Evolutionary conservation across 2,113 vertebrate genomes (phyloP), one percentile per base, ranked within the genome.

Genomic region (Ariopsis seemanni): DNA sequence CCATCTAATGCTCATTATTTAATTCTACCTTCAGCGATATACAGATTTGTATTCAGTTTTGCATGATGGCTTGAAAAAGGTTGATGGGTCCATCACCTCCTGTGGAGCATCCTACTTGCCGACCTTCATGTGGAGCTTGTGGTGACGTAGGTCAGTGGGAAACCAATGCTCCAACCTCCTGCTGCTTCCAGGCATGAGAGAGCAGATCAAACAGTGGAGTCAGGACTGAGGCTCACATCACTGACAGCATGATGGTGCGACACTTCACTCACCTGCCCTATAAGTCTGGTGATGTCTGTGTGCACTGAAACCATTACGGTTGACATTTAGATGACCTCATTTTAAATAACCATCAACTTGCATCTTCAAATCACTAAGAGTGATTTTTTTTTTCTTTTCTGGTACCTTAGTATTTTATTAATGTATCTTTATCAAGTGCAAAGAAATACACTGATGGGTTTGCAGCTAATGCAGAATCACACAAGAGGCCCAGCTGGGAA

Each of bases 131-230:
- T 60, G 55, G 67, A 27, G 69, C 71, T 80, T 88, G 55, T 85
- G 82, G 79, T 90, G 90, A 90, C 74, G 77, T 85, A 14, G 22
- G 58, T 79, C 75, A 85, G 63, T 74, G 22, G 22, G 30, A 50
- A 50, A 74, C 57, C 62, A 87, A 62, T 55, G 18, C 62, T 58
- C 11, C 17, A n/a, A 83, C 27, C 17, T 48, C 75, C 71, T 86
- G 63, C 82, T 65, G 72, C 58, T 62, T 83, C 67, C 65, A 79
- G 84, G 80, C 85, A 86, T 82, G 20, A 80, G 22, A 62, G 79
- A 84, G 69, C 67, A 87, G 86, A 90, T 90, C 80, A 90, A 90
- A 90, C 86, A 80, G 15, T 63, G 62, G 58, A 72, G 65, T 67
- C 72, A 58, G 62, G 50, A 79, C 27, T 62, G 52, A 18, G 55